Evolutionary conservation across 2,888 invertebrate genomes (phyloP), one percentile per base, ranked within the genome.

Genomic region (Phortica magna): DNA sequence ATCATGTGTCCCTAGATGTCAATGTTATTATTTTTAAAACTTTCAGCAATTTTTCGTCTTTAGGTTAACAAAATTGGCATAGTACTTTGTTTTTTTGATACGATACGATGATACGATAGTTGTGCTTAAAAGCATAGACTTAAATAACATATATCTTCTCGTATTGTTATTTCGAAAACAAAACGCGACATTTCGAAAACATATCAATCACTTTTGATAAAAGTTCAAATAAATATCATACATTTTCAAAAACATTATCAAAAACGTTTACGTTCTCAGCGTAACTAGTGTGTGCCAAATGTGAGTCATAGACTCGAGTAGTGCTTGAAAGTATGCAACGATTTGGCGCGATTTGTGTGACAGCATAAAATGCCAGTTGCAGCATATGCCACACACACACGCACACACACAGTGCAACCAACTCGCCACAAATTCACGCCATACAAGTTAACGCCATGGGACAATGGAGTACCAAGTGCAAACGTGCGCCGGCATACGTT

Each of bases 381-480:
- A 39, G 43, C 12, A 14, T 31, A 9, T 71, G 70, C 70, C n/a
- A 14, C 70, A 71, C 61, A 19, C 19, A 31, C 31, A 31, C 31
- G 5, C 31, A 31, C 0, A 31, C 31, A 31, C 0, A 31, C 31
- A 55, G 55, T 55, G n/a, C 55, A 31, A 31, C 31, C 10, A 48
- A 12, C 48, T 48, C 7, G 48, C 48, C 61, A 61, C 61, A 59
- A 17, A 22, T 71, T 71, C 70, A 71, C 70, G 53, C 70, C 31
- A 55, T 71, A 71, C 9, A 68, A 55, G 31, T 71, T 71, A 71
- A 71, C 53, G 39, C 55, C n/a, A 71, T 71, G 55, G 70, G 55
- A 55, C 31, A 10, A 6, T 19, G 14, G 12, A 22, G n/a, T n/a
- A 17, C 67, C n/a, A 42, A 42, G 65, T n/a, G 22, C 17, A 48